Conservation (phyloP, 2,888 invertebrate genomes). For the Xanthia icteritia region DNA sequence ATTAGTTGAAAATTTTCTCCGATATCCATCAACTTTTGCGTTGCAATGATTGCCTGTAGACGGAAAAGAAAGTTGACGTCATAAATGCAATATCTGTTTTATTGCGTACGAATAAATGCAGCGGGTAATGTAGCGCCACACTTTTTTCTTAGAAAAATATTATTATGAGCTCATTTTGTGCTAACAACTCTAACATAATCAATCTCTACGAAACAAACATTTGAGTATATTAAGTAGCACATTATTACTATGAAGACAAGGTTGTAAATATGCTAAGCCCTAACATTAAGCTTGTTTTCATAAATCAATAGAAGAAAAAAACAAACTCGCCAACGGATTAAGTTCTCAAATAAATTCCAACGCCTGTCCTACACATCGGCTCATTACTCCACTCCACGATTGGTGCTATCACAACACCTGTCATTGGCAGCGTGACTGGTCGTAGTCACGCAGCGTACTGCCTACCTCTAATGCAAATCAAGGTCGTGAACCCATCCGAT, state of each 20-base stretch:
- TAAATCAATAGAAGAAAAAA: background rate
- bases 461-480: slow-evolving; percentile 70
- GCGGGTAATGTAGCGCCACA: background rate
- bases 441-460: slow-evolving; percentile 55
- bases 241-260: background rate
- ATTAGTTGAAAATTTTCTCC: slow-evolving; percentile 62
- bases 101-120: slow-evolving; percentile 33
- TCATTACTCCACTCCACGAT: slow-evolving; percentile 52
- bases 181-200: background rate
- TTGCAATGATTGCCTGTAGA: slow-evolving; percentile 47
- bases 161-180: background rate
- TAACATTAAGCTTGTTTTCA: background rate
- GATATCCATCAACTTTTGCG: slow-evolving; percentile 52
- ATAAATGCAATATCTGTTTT: slow-evolving; percentile 48
- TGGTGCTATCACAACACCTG: slow-evolving; percentile 60
- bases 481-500: slow-evolving; percentile 70
- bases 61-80: slow-evolving; percentile 53
- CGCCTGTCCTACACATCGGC: slow-evolving; percentile 46
- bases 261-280: background rate
- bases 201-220: background rate
- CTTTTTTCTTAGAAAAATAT: background rate
- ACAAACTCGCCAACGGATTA: slow-evolving; percentile 44
- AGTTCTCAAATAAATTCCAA: slow-evolving; percentile 61
- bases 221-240: background rate
- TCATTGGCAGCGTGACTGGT: slow-evolving; percentile 45